Percentiles rank a stretch among this genome's conserved stretches.
Evolutionary conservation across 2,113 vertebrate species (phyloP).

Genomic region (Larimichthys crocea): DNA sequence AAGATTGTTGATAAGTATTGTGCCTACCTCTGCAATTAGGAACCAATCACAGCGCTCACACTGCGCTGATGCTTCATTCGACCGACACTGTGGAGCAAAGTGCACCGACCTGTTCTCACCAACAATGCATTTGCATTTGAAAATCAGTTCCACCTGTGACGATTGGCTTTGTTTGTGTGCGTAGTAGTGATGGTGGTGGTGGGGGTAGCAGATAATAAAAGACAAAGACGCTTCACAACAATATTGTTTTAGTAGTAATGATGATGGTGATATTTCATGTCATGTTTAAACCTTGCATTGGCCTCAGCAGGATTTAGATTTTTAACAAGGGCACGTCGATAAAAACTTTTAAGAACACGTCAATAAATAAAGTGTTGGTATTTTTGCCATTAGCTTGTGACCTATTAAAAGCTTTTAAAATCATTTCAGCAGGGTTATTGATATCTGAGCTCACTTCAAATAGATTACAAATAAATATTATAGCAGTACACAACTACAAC

Average conservation of each 20-base stretch:
- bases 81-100: slow-evolving; percentile 54
- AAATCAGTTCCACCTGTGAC: slow-evolving; percentile 62
- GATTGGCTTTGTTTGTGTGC: slow-evolving; percentile 49
- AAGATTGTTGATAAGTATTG: slow-evolving; percentile 1
- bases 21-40: background rate
- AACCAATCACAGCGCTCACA: slow-evolving; percentile 26
- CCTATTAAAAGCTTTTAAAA: slow-evolving; percentile 45
- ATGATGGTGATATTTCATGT: background rate
- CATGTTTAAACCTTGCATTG: background rate
- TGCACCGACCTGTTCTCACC: slow-evolving; percentile 74
- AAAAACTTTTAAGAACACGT: slow-evolving; percentile 1
- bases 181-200: background rate
- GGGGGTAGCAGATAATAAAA: slow-evolving; percentile 19
- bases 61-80: slow-evolving; percentile 51
- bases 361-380: background rate
- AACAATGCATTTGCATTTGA: slow-evolving; percentile 71
- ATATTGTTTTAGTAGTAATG: background rate
- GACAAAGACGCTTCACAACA: background rate
- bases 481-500: background rate
- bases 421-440: slow-evolving; percentile 4
- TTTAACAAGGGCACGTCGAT: slow-evolving; percentile 32
- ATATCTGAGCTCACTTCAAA: slow-evolving; percentile 19
- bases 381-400: slow-evolving; percentile 1
- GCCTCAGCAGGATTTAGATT: background rate
- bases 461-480: background rate